Percentiles rank a stretch among this genome's conserved stretches.
phyloP scores from a whole-genome alignment of 2,888 invertebrate genomes.

The Dicranocentrus wangi region DNA sequence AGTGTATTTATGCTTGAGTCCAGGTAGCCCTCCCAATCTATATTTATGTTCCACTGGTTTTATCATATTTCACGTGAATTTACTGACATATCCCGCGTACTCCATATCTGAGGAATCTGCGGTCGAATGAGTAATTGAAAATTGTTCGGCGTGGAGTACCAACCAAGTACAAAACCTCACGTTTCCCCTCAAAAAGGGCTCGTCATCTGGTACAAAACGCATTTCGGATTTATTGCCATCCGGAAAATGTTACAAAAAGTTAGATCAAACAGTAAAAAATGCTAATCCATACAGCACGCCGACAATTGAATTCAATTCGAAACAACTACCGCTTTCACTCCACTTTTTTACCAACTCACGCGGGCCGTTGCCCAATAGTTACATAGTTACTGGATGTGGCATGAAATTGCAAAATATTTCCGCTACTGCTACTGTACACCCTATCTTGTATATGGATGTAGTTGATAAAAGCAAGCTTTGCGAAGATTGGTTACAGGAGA shows the following conservation, averaged over 20 bases:
- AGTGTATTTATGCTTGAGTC: too few species aligned
- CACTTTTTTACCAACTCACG: too few species aligned
- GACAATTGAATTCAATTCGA: background rate
- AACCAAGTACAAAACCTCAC: background rate
- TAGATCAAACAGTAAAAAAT: slow-evolving; percentile 9
- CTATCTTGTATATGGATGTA: too few species aligned
- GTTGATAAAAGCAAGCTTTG: too few species aligned
- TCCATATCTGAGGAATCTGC: background rate
- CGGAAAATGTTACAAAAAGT: background rate
- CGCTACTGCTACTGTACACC: slow-evolving; percentile 31
- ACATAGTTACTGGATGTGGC: background rate
- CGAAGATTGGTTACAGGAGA: too few species aligned
- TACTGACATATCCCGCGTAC: background rate
- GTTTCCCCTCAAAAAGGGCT: background rate
- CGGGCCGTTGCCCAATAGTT: too few species aligned
- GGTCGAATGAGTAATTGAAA: background rate
- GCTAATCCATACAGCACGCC: slow-evolving; percentile 14
- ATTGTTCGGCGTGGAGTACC: background rate
- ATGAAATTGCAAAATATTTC: slow-evolving; percentile 39
- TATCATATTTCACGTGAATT: background rate
- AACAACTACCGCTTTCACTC: background rate
- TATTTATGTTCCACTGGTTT: background rate
- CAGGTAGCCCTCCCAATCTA: too few species aligned
- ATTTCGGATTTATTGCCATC: background rate
- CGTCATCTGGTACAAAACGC: too few species aligned